Evolutionary conservation across 2,797 vertebrate species (phyloP).

Genomic region (Cheirogaleus major): DNA sequence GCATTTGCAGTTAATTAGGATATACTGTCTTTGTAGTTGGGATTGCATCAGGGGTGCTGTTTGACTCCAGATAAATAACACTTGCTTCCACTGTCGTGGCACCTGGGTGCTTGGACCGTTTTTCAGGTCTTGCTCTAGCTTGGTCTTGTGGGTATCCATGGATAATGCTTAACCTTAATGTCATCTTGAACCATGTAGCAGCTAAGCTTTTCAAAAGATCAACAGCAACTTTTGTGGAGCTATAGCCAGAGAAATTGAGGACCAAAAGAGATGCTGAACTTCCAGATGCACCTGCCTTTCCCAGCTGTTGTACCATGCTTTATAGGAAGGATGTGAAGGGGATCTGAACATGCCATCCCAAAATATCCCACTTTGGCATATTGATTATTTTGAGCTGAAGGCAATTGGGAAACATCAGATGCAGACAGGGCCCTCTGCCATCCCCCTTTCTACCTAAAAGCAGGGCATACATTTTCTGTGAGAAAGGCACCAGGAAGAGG

Average conservation of each 20-base stretch:
- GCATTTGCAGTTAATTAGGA: conserved; percentile 81
- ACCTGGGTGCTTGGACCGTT: neutral
- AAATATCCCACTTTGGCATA: neutral
- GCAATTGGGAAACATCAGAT: neutral
- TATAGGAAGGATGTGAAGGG: neutral
- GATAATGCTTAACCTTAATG: neutral
- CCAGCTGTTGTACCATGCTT: neutral
- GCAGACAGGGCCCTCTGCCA: neutral
- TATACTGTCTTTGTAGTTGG: conserved; percentile 73
- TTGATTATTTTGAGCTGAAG: neutral
- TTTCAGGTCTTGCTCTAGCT: neutral
- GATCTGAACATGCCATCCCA: neutral
- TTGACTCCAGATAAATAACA: conserved; percentile 58
- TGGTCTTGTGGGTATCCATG: neutral
- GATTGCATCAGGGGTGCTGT: conserved; percentile 44
- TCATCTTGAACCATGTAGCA: neutral
- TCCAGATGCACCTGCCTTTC: neutral
- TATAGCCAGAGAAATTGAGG: neutral
- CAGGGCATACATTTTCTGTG: neutral
- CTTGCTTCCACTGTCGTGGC: neutral
- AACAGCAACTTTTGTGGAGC: conserved; percentile 1
- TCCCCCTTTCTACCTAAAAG: neutral
- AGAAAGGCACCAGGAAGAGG: neutral
- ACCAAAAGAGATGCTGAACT: neutral
- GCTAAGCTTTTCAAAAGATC: conserved; percentile 12